Percentiles rank a stretch among this genome's conserved stretches.
These are phyloP conservation scores for Diacarnus erythraeanus DNA, from an alignment of 37 sponge, comb jelly and placozoan genomes.

Conservation along the genomic window DNA sequence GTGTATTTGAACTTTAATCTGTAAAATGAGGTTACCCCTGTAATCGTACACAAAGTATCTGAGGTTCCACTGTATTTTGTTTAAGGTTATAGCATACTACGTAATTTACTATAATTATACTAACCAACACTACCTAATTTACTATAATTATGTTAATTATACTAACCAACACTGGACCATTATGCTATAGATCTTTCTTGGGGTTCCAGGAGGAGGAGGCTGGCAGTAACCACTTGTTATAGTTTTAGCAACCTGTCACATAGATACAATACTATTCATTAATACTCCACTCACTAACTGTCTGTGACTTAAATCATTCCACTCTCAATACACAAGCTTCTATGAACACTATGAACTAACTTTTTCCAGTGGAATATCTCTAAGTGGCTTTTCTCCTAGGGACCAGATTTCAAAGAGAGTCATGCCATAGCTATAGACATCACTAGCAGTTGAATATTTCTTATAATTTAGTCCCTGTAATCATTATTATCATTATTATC, in stretches of 20 bases:
- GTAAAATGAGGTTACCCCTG: no score
- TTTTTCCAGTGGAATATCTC: neutral
- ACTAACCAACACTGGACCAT: slow-evolving; percentile 66
- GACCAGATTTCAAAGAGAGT: slow-evolving; percentile 67
- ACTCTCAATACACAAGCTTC: neutral
- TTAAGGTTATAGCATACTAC: no score
- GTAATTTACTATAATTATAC: no score
- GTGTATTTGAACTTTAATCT: no score
- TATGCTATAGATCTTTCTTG: slow-evolving; percentile 54
- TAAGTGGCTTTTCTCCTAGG: slow-evolving; percentile 46
- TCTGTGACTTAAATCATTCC: neutral
- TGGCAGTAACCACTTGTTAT: slow-evolving; percentile 31
- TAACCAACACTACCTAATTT: no score
- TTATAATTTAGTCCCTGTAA: slow-evolving; percentile 42
- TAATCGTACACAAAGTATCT: no score
- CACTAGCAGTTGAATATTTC: slow-evolving; percentile 58
- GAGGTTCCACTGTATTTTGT: no score
- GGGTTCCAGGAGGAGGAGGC: slow-evolving; percentile 64
- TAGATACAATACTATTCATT: neutral
- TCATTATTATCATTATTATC: neutral
- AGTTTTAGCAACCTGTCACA: slow-evolving; percentile 4
- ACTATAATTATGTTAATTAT: no score
- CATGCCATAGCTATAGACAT: slow-evolving; percentile 70
- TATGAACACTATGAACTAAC: slow-evolving; percentile 7
- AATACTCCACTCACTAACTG: neutral